phyloP scores from a whole-genome alignment of 2,113 vertebrate genomes.

The Cephalopterus ornatus region DNA sequence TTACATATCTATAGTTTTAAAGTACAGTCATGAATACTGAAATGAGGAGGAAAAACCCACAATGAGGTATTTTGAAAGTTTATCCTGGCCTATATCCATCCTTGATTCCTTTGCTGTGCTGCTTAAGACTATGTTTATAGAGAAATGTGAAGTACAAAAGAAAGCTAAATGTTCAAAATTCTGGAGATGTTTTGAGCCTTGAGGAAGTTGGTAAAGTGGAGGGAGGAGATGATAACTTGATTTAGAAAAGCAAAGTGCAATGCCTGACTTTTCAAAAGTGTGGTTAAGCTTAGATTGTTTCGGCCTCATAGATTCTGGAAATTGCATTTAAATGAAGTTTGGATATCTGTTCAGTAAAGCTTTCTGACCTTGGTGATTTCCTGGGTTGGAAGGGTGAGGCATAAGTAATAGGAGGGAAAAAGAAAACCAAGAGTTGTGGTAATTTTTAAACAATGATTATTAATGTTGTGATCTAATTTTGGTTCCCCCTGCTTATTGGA shows the following conservation, averaged over 20 bases:
- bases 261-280: neutral
- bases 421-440: neutral
- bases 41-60: neutral
- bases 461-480: neutral
- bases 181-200: neutral
- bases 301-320: neutral
- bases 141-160: neutral
- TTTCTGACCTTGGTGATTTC: neutral
- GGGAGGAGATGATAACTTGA: neutral
- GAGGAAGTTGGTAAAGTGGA: neutral
- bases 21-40: neutral
- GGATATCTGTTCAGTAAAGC: neutral
- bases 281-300: neutral
- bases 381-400: neutral
- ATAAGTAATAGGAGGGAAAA: neutral
- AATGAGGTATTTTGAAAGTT: constrained; percentile 15
- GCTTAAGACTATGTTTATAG: neutral
- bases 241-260: neutral
- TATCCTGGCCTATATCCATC: neutral
- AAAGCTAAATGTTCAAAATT: neutral
- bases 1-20: constrained; percentile 35
- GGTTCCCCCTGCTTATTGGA: neutral
- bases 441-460: neutral
- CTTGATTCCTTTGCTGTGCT: neutral
- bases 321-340: neutral